Conservation (phyloP, 2,113 vertebrate species). For the Gadus macrocephalus region DNA sequence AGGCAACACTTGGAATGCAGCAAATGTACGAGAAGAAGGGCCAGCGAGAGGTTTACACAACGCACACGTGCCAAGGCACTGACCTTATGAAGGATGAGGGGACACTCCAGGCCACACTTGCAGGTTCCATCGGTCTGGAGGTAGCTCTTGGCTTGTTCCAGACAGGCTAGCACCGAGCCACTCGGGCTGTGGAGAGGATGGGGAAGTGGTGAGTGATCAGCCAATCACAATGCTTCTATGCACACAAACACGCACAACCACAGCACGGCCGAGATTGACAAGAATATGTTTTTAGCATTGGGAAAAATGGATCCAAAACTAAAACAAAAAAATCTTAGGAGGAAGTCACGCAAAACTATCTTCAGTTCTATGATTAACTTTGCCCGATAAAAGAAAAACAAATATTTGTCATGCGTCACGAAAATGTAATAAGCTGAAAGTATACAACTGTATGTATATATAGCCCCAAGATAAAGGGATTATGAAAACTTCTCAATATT, state of each 20-base stretch:
- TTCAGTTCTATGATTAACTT: no score
- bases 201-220: slow-evolving; percentile 44
- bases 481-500: no score
- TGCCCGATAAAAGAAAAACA: no score
- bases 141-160: slow-evolving; percentile 90
- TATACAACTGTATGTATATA: no score
- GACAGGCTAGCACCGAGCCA: slow-evolving; percentile 87
- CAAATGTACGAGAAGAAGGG: neutral
- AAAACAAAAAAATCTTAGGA: no score
- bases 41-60: neutral
- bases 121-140: slow-evolving; percentile 88
- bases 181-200: slow-evolving; percentile 76
- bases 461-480: no score
- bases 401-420: no score
- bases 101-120: slow-evolving; percentile 91
- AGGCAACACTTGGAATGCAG: neutral
- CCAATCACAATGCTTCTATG: slow-evolving; percentile 16
- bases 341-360: no score
- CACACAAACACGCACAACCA: neutral
- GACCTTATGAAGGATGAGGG: slow-evolving; percentile 89
- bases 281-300: neutral
- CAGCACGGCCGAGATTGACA: neutral
- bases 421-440: no score
- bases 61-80: neutral
- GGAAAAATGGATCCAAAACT: no score